phyloP scores from a whole-genome alignment of 2,888 invertebrate species.

The Punctoribates punctum region DNA sequence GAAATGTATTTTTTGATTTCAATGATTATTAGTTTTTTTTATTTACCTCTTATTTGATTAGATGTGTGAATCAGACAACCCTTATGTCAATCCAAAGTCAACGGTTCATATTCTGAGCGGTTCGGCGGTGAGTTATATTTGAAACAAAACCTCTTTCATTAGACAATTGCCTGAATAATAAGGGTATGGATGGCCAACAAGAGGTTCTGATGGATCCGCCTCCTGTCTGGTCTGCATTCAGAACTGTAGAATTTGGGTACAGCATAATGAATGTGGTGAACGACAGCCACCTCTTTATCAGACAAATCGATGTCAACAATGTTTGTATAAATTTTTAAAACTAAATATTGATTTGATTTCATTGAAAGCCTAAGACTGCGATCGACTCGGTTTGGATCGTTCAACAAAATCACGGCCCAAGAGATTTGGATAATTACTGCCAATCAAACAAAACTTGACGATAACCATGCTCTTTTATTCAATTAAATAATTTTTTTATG shows the following conservation, averaged over 20 bases:
- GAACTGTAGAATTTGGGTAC: slow-evolving; percentile 54
- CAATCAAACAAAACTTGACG: not conserved
- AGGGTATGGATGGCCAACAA: slow-evolving; percentile 54
- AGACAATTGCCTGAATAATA: not conserved
- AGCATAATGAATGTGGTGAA: slow-evolving; percentile 52
- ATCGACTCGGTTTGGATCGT: not conserved
- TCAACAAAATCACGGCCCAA: slow-evolving; percentile 18
- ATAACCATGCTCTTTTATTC: no score
- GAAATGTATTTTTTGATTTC: not conserved
- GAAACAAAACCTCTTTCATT: no score
- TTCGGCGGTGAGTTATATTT: slow-evolving; percentile 57
- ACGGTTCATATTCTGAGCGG: slow-evolving; percentile 58
- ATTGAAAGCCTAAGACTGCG: not conserved
- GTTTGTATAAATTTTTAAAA: slow-evolving; percentile 42
- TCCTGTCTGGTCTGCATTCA: slow-evolving; percentile 53
- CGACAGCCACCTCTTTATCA: slow-evolving; percentile 53
- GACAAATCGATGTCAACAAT: slow-evolving; percentile 54
- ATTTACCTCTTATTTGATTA: slow-evolving; percentile 49
- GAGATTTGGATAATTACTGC: not conserved
- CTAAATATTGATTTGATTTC: not conserved
- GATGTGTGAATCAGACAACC: slow-evolving; percentile 54
- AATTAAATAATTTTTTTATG: no score
- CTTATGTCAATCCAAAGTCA: slow-evolving; percentile 57
- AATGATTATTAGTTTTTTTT: no score
- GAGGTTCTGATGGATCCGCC: slow-evolving; percentile 51